Evolutionary conservation across 2,113 vertebrate species (phyloP), one percentile per base, ranked within the genome.

Genomic region (Lophotis ruficrista): DNA sequence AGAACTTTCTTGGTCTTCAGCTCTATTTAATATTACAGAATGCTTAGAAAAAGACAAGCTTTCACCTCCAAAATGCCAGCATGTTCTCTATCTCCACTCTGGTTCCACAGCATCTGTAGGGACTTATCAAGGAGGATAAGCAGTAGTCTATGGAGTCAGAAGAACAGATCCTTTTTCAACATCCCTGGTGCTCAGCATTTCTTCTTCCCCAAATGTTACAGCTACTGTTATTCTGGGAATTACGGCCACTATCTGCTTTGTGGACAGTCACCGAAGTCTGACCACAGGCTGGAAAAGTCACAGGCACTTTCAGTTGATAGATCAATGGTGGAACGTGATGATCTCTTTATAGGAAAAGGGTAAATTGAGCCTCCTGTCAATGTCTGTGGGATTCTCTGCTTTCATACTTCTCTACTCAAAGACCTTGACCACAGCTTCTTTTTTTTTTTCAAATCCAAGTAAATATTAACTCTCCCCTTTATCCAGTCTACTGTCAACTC

Each of bases 381-480:
- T 87, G 79, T 47, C 9, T 6, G 62, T 37, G 7, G 20, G 51
- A 92, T 92, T 45, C 69, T 71, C 73, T 65, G 30, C 35, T 25
- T 92, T 89, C 21, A 4, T 76, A 45, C 45, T 69, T 80, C 56
- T 80, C 73, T 80, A 56, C 45, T 37, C 27, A 81, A 89, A 83
- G 31, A 70, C 71, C 65, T 86, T 89, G 68, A 53, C 53, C 21
- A 64, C 10, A 61, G 57, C 19, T 83, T 31, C 33, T 56, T 45
- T 58, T 80, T 77, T 77, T 78, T 80, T 75, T 83, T 60, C n/a
- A 72, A 68, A 64, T 71, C 56, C 72, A 79, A 79, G 73, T 77
- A 96, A 92, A 91, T 79, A 93, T 83, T 80, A 89, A 80, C 79
- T 92, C 41, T 86, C 48, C 4, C 14, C 35, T 92, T 96, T 89